Evolutionary conservation across 2,797 vertebrate species (phyloP).

Genomic region (Centroberyx gerrardi): DNA sequence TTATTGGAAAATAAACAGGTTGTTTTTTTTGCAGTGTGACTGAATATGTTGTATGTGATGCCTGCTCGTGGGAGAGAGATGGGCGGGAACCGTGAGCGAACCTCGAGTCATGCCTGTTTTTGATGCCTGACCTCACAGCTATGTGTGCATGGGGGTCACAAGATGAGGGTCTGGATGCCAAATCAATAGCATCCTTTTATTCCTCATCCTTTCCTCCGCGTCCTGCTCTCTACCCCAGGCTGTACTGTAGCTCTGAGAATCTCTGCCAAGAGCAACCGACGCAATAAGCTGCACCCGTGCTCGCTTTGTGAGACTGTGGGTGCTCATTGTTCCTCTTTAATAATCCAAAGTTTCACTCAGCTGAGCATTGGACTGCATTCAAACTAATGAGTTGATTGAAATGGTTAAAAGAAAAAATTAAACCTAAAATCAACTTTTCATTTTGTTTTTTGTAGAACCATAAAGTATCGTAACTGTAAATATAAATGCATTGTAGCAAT

Average conservation of each 20-base stretch:
- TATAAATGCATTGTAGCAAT: not conserved
- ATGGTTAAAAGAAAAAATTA: not conserved
- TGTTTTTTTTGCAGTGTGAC: conserved; percentile 26
- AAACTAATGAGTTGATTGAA: not conserved
- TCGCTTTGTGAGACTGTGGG: conserved; percentile 13
- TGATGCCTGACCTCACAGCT: conserved; percentile 71
- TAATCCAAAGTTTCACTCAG: conserved; percentile 13
- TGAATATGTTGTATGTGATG: conserved; percentile 16
- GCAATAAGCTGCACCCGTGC: conserved; percentile 38
- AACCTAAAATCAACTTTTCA: too few relatives aligned
- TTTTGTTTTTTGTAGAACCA: too few relatives aligned
- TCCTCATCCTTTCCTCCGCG: conserved; percentile 47
- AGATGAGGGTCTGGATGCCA: conserved; percentile 72
- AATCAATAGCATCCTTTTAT: conserved; percentile 85
- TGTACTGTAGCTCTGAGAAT: conserved; percentile 36
- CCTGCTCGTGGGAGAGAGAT: conserved; percentile 12
- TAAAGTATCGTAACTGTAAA: not conserved
- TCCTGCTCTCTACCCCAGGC: conserved; percentile 65
- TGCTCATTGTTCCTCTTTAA: not conserved
- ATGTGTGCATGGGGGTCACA: conserved; percentile 79
- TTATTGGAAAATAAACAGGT: conserved; percentile 30
- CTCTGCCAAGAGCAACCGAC: not conserved
- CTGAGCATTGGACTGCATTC: not conserved
- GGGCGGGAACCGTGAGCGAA: conserved; percentile 42
- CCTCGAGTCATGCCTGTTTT: conserved; percentile 53